These are phyloP conservation scores for Galemys pyrenaicus DNA, from an alignment of 2,113 vertebrate species.

Conservation along the genomic window DNA sequence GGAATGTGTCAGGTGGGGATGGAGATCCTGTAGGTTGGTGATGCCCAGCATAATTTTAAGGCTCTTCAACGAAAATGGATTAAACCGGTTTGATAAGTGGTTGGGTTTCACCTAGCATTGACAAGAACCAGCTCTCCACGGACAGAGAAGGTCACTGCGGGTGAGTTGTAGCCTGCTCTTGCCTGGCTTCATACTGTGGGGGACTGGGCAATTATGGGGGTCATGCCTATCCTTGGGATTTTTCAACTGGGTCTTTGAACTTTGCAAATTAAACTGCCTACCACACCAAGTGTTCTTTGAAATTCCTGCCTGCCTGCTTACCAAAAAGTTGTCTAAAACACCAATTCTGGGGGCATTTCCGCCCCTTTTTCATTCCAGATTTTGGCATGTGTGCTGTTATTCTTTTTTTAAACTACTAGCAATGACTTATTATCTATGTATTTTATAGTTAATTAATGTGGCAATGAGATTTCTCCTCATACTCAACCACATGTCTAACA, in stretches of 20 bases:
- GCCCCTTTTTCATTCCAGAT: background rate
- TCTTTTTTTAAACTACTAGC: background rate
- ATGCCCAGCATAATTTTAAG: background rate
- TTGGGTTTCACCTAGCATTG: background rate
- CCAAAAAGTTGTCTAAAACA: background rate
- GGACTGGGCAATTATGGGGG: background rate
- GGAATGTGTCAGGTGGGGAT: background rate
- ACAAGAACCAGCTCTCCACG: background rate
- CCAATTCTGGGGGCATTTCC: background rate
- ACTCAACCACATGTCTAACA: constrained; percentile 42
- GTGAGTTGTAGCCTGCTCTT: background rate
- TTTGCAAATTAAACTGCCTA: background rate
- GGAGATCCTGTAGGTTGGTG: background rate
- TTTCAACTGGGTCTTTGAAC: background rate
- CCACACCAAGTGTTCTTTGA: background rate
- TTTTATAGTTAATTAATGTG: constrained; percentile 3
- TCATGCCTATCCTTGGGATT: background rate
- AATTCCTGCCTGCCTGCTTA: background rate
- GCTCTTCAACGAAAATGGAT: background rate
- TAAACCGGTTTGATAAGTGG: background rate
- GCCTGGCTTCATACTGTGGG: background rate
- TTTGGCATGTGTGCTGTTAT: background rate
- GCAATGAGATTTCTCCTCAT: constrained; percentile 50
- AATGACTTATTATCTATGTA: background rate
- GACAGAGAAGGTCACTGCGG: background rate